phyloP scores from a whole-genome alignment of 2,888 invertebrate species.

The Vanessa cardui region DNA sequence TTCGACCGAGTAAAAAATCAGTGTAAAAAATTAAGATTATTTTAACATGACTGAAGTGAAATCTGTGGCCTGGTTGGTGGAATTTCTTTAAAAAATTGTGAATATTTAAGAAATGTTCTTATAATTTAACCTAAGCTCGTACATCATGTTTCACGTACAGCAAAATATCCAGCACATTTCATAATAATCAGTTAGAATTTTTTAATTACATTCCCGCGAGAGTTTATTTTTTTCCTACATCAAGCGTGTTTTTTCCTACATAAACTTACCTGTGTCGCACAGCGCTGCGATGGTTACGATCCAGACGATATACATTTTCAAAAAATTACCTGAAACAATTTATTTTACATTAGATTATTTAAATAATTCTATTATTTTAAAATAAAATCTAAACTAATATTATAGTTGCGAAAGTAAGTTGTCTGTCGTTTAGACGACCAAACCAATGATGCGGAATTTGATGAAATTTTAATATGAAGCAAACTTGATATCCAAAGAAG shows the following conservation, averaged over 20 bases:
- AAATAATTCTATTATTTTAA: not conserved
- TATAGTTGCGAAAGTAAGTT: no score
- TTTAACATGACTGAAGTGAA: no score
- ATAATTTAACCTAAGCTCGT: not conserved
- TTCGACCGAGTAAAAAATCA: no score
- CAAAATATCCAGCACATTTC: not conserved
- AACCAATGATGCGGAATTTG: no score
- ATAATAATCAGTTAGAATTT: constrained; percentile 15
- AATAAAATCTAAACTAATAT: no score
- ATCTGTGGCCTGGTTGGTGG: no score
- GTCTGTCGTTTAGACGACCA: no score
- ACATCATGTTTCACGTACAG: not conserved
- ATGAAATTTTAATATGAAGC: no score
- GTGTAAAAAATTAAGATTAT: no score
- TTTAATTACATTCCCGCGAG: constrained; percentile 18
- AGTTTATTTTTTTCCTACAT: not conserved
- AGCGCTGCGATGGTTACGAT: constrained; percentile 23
- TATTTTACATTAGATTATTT: constrained; percentile 8
- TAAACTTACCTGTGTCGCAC: constrained; percentile 32
- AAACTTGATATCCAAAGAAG: no score
- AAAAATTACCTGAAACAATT: constrained; percentile 31
- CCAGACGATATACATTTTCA: constrained; percentile 34
- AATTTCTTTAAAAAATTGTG: no score
- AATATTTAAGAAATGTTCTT: not conserved
- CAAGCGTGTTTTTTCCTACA: not conserved